These are phyloP conservation scores for Nomada hirtipes DNA, from an alignment of 2,888 invertebrate genomes.

Conservation along the genomic window DNA sequence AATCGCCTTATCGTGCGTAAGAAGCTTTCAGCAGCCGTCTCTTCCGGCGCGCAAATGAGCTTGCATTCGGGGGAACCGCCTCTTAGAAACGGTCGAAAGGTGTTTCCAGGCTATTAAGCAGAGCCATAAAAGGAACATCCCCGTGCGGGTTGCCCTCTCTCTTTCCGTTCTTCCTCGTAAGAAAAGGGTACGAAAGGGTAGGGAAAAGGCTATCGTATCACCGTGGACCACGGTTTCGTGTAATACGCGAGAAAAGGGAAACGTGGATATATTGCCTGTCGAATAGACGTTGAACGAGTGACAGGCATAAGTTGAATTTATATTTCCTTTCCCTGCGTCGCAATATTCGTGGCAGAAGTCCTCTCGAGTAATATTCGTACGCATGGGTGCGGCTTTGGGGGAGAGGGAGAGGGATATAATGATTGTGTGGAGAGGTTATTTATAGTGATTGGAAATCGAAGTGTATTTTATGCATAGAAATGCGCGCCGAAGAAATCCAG, in stretches of 20 bases:
- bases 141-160: background rate
- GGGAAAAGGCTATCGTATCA: background rate
- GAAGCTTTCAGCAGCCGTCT: conserved; percentile 45
- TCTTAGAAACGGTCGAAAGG: conserved; percentile 33
- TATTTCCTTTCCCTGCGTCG: conserved; percentile 6
- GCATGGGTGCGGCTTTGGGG: conserved; percentile 7
- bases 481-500: background rate
- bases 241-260: background rate
- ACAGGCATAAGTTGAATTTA: conserved; percentile 14
- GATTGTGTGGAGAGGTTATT: background rate
- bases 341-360: conserved; percentile 6
- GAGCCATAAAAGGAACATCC: conserved; percentile 17
- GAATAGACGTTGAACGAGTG: conserved; percentile 7
- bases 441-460: background rate
- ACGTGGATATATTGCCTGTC: background rate
- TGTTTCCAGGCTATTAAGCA: conserved; percentile 60
- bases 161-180: background rate
- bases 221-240: background rate
- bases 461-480: background rate
- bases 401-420: background rate
- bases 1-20: conserved; percentile 61
- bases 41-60: conserved; percentile 38
- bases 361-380: background rate
- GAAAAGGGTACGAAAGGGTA: background rate
- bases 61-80: conserved; percentile 28